phyloP scores from a whole-genome alignment of 35 echinoderm and acorn worm species.

The Strongylocentrotus purpuratus region DNA sequence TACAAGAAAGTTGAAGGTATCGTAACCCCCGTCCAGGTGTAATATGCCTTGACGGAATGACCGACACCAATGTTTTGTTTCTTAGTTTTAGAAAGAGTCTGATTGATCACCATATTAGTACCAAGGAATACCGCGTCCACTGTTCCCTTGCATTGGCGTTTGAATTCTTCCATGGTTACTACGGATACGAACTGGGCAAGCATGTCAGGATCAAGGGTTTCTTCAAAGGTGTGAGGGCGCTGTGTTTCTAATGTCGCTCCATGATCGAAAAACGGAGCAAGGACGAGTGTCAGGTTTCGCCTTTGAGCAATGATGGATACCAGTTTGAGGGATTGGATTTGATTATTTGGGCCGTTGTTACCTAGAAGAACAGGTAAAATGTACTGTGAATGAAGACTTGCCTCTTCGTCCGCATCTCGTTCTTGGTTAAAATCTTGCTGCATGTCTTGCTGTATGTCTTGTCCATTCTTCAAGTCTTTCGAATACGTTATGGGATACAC shows the following conservation, averaged over 20 bases:
- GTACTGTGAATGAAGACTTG: slow-evolving; percentile 8
- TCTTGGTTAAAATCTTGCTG: not conserved
- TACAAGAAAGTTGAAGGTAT: slow-evolving; percentile 28
- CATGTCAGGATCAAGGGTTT: slow-evolving; percentile 36
- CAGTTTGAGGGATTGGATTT: slow-evolving; percentile 57
- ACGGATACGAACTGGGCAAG: not conserved
- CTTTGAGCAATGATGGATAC: slow-evolving; percentile 32
- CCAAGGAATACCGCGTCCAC: slow-evolving; percentile 49
- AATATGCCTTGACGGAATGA: not conserved
- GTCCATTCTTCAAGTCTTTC: not conserved
- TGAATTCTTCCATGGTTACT: slow-evolving; percentile 48
- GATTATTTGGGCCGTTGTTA: slow-evolving; percentile 74
- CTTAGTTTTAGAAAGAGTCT: not conserved
- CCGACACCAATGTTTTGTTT: not conserved
- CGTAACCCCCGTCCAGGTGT: not conserved
- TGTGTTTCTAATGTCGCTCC: slow-evolving; percentile 3
- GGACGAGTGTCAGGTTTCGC: slow-evolving; percentile 57
- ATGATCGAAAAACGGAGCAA: slow-evolving; percentile 74
- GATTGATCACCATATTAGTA: slow-evolving; percentile 20
- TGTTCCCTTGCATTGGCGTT: slow-evolving; percentile 12
- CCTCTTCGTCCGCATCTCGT: not conserved
- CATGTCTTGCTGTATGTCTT: not conserved
- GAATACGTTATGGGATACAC: not conserved
- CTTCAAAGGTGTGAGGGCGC: slow-evolving; percentile 41
- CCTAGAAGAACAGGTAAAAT: slow-evolving; percentile 57